These are phyloP conservation scores for Trogon surrucura DNA, from an alignment of 2,113 vertebrate genomes.

Conservation along the genomic window DNA sequence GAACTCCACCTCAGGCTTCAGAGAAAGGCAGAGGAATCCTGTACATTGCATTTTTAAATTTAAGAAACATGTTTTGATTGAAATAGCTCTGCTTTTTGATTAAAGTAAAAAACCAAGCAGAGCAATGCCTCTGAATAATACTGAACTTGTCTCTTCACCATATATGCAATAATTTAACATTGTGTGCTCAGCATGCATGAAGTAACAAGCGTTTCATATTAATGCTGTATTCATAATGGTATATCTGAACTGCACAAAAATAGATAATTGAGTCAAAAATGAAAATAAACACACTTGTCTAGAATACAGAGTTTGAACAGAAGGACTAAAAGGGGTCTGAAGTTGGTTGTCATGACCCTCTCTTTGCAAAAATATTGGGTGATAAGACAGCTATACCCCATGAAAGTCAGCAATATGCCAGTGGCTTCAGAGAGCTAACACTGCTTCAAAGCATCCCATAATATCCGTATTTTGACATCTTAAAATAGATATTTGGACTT, in stretches of 20 bases:
- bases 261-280: slow-evolving; percentile 13
- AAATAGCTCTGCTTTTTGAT: background rate
- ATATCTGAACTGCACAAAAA: background rate
- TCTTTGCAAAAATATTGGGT: background rate
- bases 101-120: background rate
- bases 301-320: background rate
- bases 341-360: background rate
- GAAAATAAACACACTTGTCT: background rate
- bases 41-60: background rate
- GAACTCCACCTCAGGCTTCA: background rate
- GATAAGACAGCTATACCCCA: background rate
- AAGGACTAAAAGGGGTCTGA: background rate
- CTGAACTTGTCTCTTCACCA: background rate
- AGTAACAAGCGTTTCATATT: background rate
- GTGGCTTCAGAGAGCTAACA: background rate
- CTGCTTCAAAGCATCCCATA: background rate
- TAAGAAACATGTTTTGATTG: background rate
- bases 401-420: background rate
- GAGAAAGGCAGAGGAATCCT: background rate
- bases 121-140: background rate
- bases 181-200: background rate
- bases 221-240: background rate
- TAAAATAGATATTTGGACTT: background rate
- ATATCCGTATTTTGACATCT: background rate
- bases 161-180: background rate